These are phyloP conservation scores for Aegithalos caudatus DNA, from an alignment of 2,113 vertebrate genomes.

Conservation along the genomic window DNA sequence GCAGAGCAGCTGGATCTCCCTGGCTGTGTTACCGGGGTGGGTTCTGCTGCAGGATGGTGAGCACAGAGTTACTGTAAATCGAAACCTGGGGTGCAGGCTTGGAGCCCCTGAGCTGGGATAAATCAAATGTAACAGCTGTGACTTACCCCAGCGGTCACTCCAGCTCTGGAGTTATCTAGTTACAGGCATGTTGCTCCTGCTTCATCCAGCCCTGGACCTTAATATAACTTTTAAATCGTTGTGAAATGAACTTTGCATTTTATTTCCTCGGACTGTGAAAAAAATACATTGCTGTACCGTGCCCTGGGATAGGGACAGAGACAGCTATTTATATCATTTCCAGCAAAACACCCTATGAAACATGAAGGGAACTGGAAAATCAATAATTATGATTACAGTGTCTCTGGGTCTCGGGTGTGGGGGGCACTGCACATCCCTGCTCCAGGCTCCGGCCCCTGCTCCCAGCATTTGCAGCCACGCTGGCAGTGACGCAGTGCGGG, in stretches of 20 bases:
- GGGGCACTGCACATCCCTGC: background rate
- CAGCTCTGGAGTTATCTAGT: slow-evolving; percentile 40
- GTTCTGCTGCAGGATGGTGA: background rate
- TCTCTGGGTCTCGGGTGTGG: background rate
- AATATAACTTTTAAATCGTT: slow-evolving; percentile 54
- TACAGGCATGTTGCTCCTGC: background rate
- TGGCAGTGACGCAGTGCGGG: fast-evolving
- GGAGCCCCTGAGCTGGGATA: background rate
- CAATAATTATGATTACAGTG: slow-evolving; percentile 16
- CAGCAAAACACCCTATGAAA: slow-evolving; percentile 7
- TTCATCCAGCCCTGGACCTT: background rate
- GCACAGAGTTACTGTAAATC: background rate
- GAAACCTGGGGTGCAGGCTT: background rate
- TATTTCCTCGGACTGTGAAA: background rate
- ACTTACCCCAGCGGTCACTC: background rate
- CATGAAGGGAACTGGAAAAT: slow-evolving; percentile 34
- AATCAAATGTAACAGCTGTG: slow-evolving; percentile 46
- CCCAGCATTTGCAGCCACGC: fast-evolving
- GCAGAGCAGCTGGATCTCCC: background rate
- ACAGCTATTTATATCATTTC: slow-evolving; percentile 28
- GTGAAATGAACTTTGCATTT: slow-evolving; percentile 24
- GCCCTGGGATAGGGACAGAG: background rate
- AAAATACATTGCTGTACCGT: background rate
- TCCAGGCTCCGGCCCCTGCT: fast-evolving
- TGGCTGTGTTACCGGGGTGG: background rate